phyloP scores from a whole-genome alignment of 2,888 invertebrate species.

The Malacosoma neustria region DNA sequence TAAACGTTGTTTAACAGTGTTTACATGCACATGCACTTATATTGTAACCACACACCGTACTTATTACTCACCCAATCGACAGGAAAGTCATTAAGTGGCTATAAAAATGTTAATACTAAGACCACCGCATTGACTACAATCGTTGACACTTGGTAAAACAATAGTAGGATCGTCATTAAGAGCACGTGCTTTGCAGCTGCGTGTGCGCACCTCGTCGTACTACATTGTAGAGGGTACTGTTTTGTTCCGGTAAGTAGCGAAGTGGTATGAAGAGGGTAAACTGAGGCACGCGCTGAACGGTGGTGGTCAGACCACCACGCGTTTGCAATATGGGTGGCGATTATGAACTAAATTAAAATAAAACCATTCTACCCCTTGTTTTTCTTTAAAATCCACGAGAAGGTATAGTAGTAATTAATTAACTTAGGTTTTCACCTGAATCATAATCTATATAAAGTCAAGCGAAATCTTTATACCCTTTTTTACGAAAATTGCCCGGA shows the following conservation, averaged over 20 bases:
- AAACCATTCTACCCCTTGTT: too few species aligned
- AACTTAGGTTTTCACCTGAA: too few species aligned
- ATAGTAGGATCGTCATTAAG: slow-evolving; percentile 42
- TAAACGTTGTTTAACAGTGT: too few species aligned
- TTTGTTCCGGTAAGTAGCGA: slow-evolving; percentile 34
- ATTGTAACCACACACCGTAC: slow-evolving; percentile 1
- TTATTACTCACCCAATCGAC: slow-evolving; percentile 12
- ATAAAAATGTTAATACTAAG: slow-evolving; percentile 48
- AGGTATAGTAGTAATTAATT: too few species aligned
- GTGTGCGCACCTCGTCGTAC: slow-evolving; percentile 17
- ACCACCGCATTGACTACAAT: slow-evolving; percentile 36
- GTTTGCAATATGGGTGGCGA: not conserved
- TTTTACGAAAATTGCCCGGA: too few species aligned
- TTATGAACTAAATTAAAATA: slow-evolving; percentile 1
- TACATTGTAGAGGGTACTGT: slow-evolving; percentile 22
- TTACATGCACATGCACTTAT: not conserved
- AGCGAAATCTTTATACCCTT: too few species aligned
- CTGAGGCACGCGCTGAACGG: slow-evolving; percentile 44
- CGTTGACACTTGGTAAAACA: slow-evolving; percentile 7
- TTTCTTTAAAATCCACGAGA: too few species aligned
- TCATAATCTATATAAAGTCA: too few species aligned
- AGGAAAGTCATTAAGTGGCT: slow-evolving; percentile 52
- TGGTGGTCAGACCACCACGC: slow-evolving; percentile 22
- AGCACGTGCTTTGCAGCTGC: slow-evolving; percentile 63
- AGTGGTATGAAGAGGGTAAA: slow-evolving; percentile 41